Evolutionary conservation across 1,140 invertebrate genomes (phyloP), one percentile per base, ranked within the genome.

Genomic region (Octopus sinensis): DNA sequence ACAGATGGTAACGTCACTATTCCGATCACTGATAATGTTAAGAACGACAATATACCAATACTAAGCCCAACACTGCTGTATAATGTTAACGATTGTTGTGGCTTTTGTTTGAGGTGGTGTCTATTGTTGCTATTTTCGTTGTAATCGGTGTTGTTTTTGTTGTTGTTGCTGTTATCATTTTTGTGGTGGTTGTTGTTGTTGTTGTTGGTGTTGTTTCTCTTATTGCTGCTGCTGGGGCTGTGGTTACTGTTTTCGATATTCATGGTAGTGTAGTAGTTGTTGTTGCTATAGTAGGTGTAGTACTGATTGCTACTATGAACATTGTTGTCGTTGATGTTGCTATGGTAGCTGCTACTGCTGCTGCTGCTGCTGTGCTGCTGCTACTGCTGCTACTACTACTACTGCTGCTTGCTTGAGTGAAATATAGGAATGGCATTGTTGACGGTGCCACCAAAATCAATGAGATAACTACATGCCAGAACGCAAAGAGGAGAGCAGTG

Each of bases 401-500:
- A 88, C 79, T 2, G 78, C 79, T 9, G 88, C 84, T n/a, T 83
- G 79, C 4, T 82, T 84, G 6, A 78, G 81, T 53, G 87, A 83
- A 80, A 85, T 89, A 89, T 87, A 87, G 89, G 86, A 43, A 84
- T 82, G 56, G 86, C 85, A 82, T 90, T 89, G 89, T 89, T 5
- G 86, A 86, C 7, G 89, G 88, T 23, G 86, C 87, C 82, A 89
- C 86, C 76, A 88, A 86, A 53, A 87, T 73, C 53, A 88, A 76
- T 6, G 89, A 90, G 79, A 88, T 85, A 0, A 90, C 83, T 4
- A 85, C 88, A 78, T 90, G 89, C 1, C 86, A 77, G 56, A 83
- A 77, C 4, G 84, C 84, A n/a, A 90, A 82, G 5, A 83, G 79
- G 78, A 90, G 87, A 23, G 87, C 84, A 68, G 88, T 84, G 6